Conservation (phyloP, 2,888 invertebrate genomes). For the Stictocephala bisonia region DNA sequence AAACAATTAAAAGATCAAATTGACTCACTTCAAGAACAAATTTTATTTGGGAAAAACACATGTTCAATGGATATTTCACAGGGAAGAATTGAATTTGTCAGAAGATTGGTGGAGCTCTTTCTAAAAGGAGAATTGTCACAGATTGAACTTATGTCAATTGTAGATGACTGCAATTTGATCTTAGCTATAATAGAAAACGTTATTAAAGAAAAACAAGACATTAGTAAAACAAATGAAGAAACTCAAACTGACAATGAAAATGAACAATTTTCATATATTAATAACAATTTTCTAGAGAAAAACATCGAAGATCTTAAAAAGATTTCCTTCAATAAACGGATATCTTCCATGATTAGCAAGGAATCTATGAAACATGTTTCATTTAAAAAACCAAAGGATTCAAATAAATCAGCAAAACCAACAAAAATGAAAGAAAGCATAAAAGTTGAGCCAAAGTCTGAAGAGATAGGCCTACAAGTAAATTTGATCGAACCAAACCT, state of each 20-base stretch:
- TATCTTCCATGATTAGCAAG: too few relatives aligned
- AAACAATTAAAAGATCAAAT: background rate
- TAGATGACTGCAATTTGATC: conserved; percentile 3
- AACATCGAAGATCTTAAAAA: background rate
- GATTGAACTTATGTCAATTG: conserved; percentile 1
- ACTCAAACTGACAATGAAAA: too few relatives aligned
- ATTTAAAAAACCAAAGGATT: too few relatives aligned
- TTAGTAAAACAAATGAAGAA: too few relatives aligned
- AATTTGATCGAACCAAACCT: conserved; percentile 14
- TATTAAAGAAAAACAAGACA: too few relatives aligned
- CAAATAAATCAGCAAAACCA: too few relatives aligned
- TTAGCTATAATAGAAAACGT: background rate
- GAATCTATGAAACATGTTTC: too few relatives aligned
- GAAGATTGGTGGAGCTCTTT: background rate
- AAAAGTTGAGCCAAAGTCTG: background rate
- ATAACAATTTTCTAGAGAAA: too few relatives aligned
- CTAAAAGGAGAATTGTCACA: background rate
- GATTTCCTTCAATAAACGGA: too few relatives aligned
- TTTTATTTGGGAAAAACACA: background rate
- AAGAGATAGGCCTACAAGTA: conserved; percentile 23
- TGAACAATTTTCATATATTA: too few relatives aligned
- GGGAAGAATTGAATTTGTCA: conserved; percentile 24
- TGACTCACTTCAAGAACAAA: background rate
- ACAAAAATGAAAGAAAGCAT: background rate
- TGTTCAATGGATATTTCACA: background rate